A percentile compares a stretch with the other conserved stretches of the same genome.
phyloP scores from a whole-genome alignment of 2,113 vertebrate genomes.

The Xiphophorus maculatus region DNA sequence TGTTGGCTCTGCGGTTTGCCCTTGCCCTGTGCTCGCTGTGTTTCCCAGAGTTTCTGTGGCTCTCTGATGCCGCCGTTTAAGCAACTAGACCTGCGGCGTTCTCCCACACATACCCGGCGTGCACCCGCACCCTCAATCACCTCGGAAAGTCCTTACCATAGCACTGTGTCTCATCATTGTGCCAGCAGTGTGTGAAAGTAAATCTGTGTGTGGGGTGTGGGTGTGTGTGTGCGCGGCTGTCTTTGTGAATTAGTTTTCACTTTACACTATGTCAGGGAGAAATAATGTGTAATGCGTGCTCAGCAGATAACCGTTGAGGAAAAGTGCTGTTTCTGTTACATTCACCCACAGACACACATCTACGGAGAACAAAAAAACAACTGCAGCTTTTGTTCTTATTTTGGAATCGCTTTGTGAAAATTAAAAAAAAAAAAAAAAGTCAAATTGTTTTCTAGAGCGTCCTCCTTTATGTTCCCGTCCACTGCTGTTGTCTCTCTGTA shows the following conservation, averaged over 20 bases:
- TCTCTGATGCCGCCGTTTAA: constrained; percentile 33
- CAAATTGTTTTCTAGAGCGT: constrained; percentile 24
- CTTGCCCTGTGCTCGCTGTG: constrained; percentile 40
- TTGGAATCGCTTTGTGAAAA: constrained; percentile 16
- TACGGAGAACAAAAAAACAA: not conserved
- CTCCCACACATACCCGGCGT: constrained; percentile 20
- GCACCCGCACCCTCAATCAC: constrained; percentile 47
- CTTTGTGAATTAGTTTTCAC: constrained; percentile 69
- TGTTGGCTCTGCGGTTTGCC: constrained; percentile 32
- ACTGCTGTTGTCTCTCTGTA: not conserved
- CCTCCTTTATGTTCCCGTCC: constrained; percentile 19
- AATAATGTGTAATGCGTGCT: constrained; percentile 66
- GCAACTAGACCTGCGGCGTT: constrained; percentile 37
- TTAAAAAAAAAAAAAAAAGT: not conserved
- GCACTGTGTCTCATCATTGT: constrained; percentile 63
- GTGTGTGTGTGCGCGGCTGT: constrained; percentile 68
- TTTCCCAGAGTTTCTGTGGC: constrained; percentile 38
- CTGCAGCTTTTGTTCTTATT: not conserved
- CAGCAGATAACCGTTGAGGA: constrained; percentile 62
- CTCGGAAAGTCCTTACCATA: constrained; percentile 64
- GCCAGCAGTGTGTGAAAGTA: constrained; percentile 61
- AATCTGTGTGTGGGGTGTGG: constrained; percentile 65
- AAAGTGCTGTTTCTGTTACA: constrained; percentile 53
- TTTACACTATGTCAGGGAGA: constrained; percentile 69
- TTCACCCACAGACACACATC: constrained; percentile 5